Conservation (phyloP, 2,113 vertebrate genomes). For the Xenopus borealis region DNA sequence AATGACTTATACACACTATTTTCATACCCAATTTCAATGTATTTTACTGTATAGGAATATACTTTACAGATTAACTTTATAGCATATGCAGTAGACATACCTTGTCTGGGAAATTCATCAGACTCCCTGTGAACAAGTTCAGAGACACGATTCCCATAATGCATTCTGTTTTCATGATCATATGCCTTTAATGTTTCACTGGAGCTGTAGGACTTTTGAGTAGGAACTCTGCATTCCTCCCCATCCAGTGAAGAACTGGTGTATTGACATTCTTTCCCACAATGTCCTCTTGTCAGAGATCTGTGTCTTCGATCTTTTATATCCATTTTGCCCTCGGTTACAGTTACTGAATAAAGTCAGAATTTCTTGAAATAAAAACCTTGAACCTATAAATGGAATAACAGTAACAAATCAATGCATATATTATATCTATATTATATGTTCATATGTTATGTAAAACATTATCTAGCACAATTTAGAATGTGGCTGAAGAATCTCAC, state of each 20-base stretch:
- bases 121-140: slow-evolving; percentile 93
- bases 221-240: slow-evolving; percentile 90
- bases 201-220: slow-evolving; percentile 96
- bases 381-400: slow-evolving; percentile 4
- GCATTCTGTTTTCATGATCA: slow-evolving; percentile 88
- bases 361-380: slow-evolving; percentile 2
- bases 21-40: no score
- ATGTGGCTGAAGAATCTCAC: no score
- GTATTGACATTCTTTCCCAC: slow-evolving; percentile 87
- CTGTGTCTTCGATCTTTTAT: slow-evolving; percentile 88
- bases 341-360: background rate
- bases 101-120: slow-evolving; percentile 91
- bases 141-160: slow-evolving; percentile 85
- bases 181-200: slow-evolving; percentile 94
- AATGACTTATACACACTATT: no score
- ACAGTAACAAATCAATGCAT: background rate
- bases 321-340: slow-evolving; percentile 71
- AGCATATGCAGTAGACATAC: slow-evolving; percentile 57
- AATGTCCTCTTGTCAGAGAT: slow-evolving; percentile 82
- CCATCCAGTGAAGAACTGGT: slow-evolving; percentile 86
- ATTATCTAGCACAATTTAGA: no score
- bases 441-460: no score
- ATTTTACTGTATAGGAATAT: no score
- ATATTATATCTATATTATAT: no score
- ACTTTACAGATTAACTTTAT: no score